Base-by-base conservation (phyloP, 2,888 invertebrate species). In the Kryphioiulus occultus region DNA sequence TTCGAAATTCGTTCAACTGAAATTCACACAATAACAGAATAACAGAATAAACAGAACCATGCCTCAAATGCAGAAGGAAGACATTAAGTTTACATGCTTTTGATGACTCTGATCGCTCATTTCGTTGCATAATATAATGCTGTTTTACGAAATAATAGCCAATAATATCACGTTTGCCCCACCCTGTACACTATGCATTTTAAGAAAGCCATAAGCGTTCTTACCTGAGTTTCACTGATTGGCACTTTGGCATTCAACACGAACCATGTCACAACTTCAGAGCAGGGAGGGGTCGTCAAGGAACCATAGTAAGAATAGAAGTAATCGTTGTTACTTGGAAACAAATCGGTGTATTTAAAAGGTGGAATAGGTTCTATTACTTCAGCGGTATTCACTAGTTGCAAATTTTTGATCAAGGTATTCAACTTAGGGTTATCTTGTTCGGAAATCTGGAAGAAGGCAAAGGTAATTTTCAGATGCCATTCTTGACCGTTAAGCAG, bases 261-360 rank as follows among this genome's bases (percentile, higher is more conserved):
- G 85, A 95, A 94, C 96, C 96, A 96, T 22, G 95, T 95, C 88
- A 96, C 95, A 85, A 94, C 95, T 92, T 96, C 96, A 17, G 94
- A 95, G 91, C 96, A 96, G 7, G 96, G 96, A 0, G 96, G 96
- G 0, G 96, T 96, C 44, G 96, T 96, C 84, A 96, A 92, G 0
- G 96, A 96, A 19, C 96, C 95, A 91, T 94, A 94, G 92, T 96
- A 96, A 0, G 95, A 95, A 92, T 95, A 96, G 26, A 26, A 78
- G 30, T 78, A 78, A 78, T 78, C 30, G 12, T 26, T 7, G 17
- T 15, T 78, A 2, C 30, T 78, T 26, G 78, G 78, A 1, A 78
- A 30, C 30, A 78, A 30, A 30, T 78, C 78, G 22, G 12, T 15
- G 12, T 3, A 78, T 30, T 78, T 78, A 9, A 78, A 78, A 12